These are phyloP conservation scores for Desmodus rotundus DNA, from an alignment of 2,113 vertebrate genomes.

Conservation along the genomic window DNA sequence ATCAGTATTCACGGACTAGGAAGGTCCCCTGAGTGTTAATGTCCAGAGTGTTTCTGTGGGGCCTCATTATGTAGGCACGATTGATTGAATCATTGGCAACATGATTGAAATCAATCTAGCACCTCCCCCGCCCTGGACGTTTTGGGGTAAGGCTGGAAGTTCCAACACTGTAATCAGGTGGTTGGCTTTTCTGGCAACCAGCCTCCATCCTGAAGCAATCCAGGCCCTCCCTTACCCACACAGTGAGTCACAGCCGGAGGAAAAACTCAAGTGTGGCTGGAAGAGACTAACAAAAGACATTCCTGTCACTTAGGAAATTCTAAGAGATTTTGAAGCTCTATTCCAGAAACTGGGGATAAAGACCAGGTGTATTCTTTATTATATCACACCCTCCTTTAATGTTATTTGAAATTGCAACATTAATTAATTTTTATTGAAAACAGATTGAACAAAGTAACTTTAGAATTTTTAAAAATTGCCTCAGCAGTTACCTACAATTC, in stretches of 20 bases:
- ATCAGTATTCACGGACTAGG: not conserved
- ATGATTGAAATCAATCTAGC: not conserved
- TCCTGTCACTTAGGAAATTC: not conserved
- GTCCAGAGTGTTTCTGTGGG: not conserved
- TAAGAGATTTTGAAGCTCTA: not conserved
- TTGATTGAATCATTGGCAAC: not conserved
- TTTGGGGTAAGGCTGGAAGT: not conserved
- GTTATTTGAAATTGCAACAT: constrained; percentile 6
- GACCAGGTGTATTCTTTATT: constrained; percentile 28
- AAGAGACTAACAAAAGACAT: not conserved
- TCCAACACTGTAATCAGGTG: not conserved
- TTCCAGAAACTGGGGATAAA: not conserved
- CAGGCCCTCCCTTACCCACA: not conserved
- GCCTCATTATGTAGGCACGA: not conserved
- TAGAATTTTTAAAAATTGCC: not conserved
- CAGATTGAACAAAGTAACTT: constrained; percentile 10
- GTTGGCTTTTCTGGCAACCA: not conserved
- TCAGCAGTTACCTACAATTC: not conserved
- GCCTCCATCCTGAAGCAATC: not conserved
- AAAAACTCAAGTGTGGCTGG: not conserved
- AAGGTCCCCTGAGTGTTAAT: not conserved
- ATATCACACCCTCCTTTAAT: not conserved
- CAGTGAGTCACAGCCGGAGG: not conserved
- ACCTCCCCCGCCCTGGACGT: not conserved
- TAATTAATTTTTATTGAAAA: not conserved